phyloP scores from a whole-genome alignment of 1,140 invertebrate species.

The Penaeus vannamei region DNA sequence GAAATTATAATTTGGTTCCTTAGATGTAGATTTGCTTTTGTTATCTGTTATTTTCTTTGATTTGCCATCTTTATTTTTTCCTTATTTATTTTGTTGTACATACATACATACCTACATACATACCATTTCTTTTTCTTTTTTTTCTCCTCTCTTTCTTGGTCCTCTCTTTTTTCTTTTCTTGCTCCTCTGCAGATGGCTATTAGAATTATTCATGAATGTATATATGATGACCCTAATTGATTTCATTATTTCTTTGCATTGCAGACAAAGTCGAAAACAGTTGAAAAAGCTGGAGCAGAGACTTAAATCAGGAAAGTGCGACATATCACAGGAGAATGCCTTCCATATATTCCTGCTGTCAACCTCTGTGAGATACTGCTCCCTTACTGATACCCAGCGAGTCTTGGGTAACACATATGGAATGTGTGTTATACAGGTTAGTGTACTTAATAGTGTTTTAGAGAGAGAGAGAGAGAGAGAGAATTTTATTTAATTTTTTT shows the following conservation, averaged over 20 bases:
- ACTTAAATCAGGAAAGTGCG: slow-evolving; percentile 86
- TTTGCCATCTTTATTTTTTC: too few species aligned
- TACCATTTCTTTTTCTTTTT: too few species aligned
- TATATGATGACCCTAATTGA: neutral
- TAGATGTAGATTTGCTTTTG: neutral
- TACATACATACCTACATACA: neutral
- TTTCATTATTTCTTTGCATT: slow-evolving; percentile 77
- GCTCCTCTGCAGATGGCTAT: neutral
- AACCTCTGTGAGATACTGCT: slow-evolving; percentile 96
- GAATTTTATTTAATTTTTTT: too few species aligned
- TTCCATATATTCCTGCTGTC: slow-evolving; percentile 97
- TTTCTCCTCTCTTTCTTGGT: too few species aligned
- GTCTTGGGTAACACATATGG: slow-evolving; percentile 98
- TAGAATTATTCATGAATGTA: neutral
- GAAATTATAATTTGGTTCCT: too few species aligned
- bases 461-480: too few species aligned
- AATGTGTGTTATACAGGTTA: slow-evolving; percentile 94
- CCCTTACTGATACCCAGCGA: slow-evolving; percentile 94
- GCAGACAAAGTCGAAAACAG: slow-evolving; percentile 90
- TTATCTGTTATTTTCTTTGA: too few species aligned
- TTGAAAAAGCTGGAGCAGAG: slow-evolving; percentile 91
- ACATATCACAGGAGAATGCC: slow-evolving; percentile 93
- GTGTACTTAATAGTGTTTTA: neutral
- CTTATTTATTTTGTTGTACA: neutral
- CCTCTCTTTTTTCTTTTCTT: too few species aligned